A percentile compares a stretch with the other conserved stretches of the same genome.
Conservation (phyloP, 2,113 vertebrate genomes). For the Nasalis larvatus region DNA sequence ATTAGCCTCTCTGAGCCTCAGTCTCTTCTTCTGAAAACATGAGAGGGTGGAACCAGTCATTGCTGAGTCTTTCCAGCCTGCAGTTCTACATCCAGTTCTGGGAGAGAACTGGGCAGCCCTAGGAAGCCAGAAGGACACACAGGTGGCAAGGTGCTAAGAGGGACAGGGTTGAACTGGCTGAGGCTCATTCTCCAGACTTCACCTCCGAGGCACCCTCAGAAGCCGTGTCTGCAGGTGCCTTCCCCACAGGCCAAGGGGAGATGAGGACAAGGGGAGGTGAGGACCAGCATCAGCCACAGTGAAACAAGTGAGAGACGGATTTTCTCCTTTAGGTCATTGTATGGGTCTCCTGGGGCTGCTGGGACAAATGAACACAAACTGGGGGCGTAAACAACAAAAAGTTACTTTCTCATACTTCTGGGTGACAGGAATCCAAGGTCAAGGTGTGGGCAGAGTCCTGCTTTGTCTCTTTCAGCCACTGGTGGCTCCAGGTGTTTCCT, state of each 20-base stretch:
- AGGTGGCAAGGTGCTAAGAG: rapidly evolving
- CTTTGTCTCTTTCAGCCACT: background rate
- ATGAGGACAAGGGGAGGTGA: background rate
- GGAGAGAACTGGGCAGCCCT: background rate
- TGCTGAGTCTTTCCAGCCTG: background rate
- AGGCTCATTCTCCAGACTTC: no score
- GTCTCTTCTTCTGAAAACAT: background rate
- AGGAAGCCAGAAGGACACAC: rapidly evolving
- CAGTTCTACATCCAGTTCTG: background rate
- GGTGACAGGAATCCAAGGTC: background rate
- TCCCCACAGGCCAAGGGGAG: background rate
- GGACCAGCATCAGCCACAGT: background rate
- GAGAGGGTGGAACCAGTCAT: rapidly evolving
- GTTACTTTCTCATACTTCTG: no score
- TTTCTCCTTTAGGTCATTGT: background rate
- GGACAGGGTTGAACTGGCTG: background rate
- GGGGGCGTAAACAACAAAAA: background rate
- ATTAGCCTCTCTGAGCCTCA: background rate
- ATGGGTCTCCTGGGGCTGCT: background rate
- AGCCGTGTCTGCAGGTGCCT: background rate
- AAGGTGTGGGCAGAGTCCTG: background rate
- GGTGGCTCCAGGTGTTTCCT: background rate
- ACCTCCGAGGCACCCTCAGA: background rate
- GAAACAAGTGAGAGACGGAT: rapidly evolving
- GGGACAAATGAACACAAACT: background rate